phyloP scores from a whole-genome alignment of 2,888 invertebrate species.

The Callyntrura guangdongensis region DNA sequence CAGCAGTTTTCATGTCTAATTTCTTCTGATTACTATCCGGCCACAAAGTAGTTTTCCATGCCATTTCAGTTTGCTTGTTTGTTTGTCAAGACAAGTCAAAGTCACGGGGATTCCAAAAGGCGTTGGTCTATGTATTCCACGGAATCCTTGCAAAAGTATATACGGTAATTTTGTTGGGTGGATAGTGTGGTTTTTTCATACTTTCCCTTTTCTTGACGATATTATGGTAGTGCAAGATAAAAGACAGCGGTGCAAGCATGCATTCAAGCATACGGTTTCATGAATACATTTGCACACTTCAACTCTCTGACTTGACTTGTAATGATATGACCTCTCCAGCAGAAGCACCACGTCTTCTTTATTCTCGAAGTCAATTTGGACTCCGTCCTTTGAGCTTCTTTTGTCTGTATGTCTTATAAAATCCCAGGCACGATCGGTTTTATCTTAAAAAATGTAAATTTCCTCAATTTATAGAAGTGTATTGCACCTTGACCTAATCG shows the following conservation, averaged over 20 bases:
- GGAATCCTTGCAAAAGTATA: no score
- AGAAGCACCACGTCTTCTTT: neutral
- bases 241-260: constrained; percentile 12
- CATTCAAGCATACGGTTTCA: no score
- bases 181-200: no score
- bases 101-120: constrained; percentile 27
- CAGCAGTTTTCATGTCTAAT: constrained; percentile 15
- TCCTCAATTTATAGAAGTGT: no score
- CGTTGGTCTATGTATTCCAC: neutral
- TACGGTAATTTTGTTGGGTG: neutral
- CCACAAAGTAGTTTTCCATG: constrained; percentile 15
- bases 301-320: neutral
- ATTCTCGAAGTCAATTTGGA: constrained; percentile 32
- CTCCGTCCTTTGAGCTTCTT: constrained; percentile 10
- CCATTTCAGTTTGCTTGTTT: constrained; percentile 8
- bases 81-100: constrained; percentile 53
- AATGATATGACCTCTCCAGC: neutral
- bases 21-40: constrained; percentile 26
- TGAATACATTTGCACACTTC: neutral
- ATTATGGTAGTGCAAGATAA: no score
- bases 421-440: neutral
- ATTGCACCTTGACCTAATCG: no score
- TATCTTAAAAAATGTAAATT: neutral
- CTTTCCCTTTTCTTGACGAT: neutral
- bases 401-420: constrained; percentile 8